Percentiles rank a stretch among this genome's conserved stretches.
Conservation (phyloP, 2,888 invertebrate genomes). For the Watsonalla cultraria region DNA sequence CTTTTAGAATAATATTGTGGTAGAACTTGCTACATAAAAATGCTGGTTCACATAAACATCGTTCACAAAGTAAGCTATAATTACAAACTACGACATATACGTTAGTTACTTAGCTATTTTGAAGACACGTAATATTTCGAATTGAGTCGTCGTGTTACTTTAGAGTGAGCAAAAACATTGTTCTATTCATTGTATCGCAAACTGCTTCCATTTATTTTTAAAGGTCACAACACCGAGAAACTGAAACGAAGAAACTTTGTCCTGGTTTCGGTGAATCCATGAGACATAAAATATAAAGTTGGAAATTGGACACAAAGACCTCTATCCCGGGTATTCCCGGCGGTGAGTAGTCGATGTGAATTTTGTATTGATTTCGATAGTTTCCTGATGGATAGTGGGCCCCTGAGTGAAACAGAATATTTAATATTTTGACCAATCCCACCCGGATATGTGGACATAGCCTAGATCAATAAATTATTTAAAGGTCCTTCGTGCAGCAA, state of each 20-base stretch:
- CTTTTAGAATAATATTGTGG: too few species aligned
- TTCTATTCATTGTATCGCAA: slow-evolving; percentile 4
- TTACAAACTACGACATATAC: too few species aligned
- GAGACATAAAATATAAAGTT: slow-evolving; percentile 2
- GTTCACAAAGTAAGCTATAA: too few species aligned
- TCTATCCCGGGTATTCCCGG: background rate
- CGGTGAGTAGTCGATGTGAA: slow-evolving; percentile 2
- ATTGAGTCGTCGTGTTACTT: too few species aligned
- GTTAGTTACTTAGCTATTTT: too few species aligned
- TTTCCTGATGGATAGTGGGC: slow-evolving; percentile 7
- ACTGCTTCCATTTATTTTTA: background rate
- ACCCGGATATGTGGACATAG: background rate
- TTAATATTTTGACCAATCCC: slow-evolving; percentile 2
- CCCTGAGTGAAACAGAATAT: slow-evolving; percentile 12
- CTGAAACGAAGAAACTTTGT: background rate
- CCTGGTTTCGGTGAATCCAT: background rate
- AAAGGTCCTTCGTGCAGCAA: background rate
- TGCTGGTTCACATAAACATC: too few species aligned
- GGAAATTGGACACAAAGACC: background rate
- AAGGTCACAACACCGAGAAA: background rate
- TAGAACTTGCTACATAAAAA: too few species aligned
- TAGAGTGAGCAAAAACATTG: too few species aligned
- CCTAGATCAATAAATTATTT: background rate
- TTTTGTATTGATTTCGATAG: slow-evolving; percentile 2
- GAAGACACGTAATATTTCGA: too few species aligned